These are phyloP conservation scores for Monochamus alternatus DNA, from an alignment of 2,888 invertebrate species.

Conservation along the genomic window DNA sequence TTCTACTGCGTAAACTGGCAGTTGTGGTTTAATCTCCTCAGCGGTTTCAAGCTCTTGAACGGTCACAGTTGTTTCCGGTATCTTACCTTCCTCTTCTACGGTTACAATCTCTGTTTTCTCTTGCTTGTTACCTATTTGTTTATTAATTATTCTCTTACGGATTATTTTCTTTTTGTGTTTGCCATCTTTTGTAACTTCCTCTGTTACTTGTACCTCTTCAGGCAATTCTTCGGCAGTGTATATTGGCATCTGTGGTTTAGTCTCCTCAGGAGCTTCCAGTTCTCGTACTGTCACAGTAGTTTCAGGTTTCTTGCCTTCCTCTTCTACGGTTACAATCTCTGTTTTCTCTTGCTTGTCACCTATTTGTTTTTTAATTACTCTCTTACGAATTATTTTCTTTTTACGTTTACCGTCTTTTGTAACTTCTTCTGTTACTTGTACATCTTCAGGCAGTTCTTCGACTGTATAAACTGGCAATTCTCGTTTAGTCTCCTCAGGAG, in stretches of 20 bases:
- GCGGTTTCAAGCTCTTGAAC: slow-evolving; percentile 58
- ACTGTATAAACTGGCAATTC: slow-evolving; percentile 66
- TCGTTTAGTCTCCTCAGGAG: slow-evolving; percentile 60
- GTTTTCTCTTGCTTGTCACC: slow-evolving; percentile 63
- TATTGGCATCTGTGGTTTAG: slow-evolving; percentile 45
- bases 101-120: slow-evolving; percentile 71
- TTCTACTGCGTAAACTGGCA: slow-evolving; percentile 49
- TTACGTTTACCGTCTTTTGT: slow-evolving; percentile 62
- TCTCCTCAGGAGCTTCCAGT: slow-evolving; percentile 58
- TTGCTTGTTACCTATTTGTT: slow-evolving; percentile 67
- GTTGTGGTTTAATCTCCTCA: slow-evolving; percentile 41
- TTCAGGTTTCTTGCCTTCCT: slow-evolving; percentile 59
- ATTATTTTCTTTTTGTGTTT: slow-evolving; percentile 58
- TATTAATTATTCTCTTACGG: slow-evolving; percentile 65
- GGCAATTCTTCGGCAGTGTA: slow-evolving; percentile 66
- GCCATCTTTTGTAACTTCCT: slow-evolving; percentile 65
- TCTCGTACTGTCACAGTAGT: slow-evolving; percentile 59
- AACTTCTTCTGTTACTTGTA: slow-evolving; percentile 59
- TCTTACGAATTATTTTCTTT: slow-evolving; percentile 60
- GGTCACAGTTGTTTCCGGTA: slow-evolving; percentile 67
- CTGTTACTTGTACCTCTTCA: slow-evolving; percentile 62
- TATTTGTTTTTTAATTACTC: slow-evolving; percentile 53
- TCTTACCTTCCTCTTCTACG: slow-evolving; percentile 68
- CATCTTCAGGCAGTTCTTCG: slow-evolving; percentile 58
- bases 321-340: slow-evolving; percentile 58